These are phyloP conservation scores for Diorhabda sublineata DNA, from an alignment of 1,140 invertebrate genomes.

Conservation along the genomic window DNA sequence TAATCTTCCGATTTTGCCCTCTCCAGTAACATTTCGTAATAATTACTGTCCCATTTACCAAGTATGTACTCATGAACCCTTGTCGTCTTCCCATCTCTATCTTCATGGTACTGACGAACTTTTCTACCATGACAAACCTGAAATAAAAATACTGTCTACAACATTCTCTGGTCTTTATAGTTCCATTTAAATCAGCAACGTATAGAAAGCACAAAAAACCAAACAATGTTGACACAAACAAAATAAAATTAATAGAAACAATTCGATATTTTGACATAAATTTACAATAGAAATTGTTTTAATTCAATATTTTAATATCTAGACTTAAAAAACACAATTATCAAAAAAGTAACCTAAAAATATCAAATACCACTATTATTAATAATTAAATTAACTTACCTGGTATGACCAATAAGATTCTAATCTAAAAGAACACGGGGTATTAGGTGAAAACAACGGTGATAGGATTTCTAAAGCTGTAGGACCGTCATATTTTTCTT, in stretches of 20 bases:
- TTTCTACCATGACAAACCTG: constrained; percentile 83
- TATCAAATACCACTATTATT: too few species aligned
- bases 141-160: background rate
- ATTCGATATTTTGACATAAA: too few species aligned
- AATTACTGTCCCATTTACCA: constrained; percentile 64
- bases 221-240: too few species aligned
- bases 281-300: too few species aligned
- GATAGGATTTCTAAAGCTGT: constrained; percentile 73
- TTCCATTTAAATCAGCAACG: too few species aligned
- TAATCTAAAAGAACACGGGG: constrained; percentile 77
- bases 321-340: too few species aligned
- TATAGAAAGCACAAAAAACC: too few species aligned
- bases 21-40: constrained; percentile 49
- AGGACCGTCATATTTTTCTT: constrained; percentile 62
- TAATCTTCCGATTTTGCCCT: constrained; percentile 57
- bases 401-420: constrained; percentile 98
- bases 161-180: too few species aligned
- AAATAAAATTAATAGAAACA: too few species aligned
- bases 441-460: constrained; percentile 64
- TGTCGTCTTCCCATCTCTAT: constrained; percentile 79
- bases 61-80: constrained; percentile 79
- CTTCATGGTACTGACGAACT: constrained; percentile 92
- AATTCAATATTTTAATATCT: too few species aligned
- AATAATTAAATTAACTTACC: constrained; percentile 16
- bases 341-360: too few species aligned